phyloP scores from a whole-genome alignment of 2,113 vertebrate genomes.

The Amphilophus citrinellus region DNA sequence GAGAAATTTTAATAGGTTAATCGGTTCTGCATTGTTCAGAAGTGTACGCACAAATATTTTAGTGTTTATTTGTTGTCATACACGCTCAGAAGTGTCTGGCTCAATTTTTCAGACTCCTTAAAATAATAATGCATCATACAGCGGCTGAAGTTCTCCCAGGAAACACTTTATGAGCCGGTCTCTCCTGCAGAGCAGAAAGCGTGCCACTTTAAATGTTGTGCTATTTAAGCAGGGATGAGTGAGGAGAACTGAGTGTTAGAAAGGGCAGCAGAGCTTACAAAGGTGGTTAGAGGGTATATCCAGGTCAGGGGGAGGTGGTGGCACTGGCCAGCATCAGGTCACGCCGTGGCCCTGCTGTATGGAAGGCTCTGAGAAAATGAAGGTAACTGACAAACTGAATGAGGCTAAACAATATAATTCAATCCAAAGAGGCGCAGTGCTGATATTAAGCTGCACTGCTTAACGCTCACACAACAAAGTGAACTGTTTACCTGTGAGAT shows the following conservation, averaged over 20 bases:
- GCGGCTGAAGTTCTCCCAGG: neutral
- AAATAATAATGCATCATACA: neutral
- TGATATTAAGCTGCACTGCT: neutral
- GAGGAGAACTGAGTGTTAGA: neutral
- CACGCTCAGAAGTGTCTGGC: neutral
- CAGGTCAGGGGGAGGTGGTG: neutral
- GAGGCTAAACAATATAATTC: slow-evolving; percentile 8
- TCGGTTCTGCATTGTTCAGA: neutral
- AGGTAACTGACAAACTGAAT: neutral
- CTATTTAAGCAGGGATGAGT: neutral
- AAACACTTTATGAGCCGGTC: neutral
- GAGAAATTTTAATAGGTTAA: neutral
- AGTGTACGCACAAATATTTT: neutral
- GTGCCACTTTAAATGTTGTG: neutral
- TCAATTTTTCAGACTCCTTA: neutral
- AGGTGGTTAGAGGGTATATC: neutral
- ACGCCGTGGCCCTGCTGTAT: slow-evolving; percentile 1
- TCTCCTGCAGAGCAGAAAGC: neutral
- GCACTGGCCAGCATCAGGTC: neutral
- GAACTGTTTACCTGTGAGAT: neutral
- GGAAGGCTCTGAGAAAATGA: neutral
- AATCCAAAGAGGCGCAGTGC: neutral
- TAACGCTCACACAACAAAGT: neutral
- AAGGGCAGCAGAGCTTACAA: neutral
- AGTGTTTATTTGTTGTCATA: neutral